Percentiles rank a stretch among this genome's conserved stretches.
These are phyloP conservation scores for Tigriopus japonicus DNA, from an alignment of 1,140 invertebrate species.

Conservation along the genomic window DNA sequence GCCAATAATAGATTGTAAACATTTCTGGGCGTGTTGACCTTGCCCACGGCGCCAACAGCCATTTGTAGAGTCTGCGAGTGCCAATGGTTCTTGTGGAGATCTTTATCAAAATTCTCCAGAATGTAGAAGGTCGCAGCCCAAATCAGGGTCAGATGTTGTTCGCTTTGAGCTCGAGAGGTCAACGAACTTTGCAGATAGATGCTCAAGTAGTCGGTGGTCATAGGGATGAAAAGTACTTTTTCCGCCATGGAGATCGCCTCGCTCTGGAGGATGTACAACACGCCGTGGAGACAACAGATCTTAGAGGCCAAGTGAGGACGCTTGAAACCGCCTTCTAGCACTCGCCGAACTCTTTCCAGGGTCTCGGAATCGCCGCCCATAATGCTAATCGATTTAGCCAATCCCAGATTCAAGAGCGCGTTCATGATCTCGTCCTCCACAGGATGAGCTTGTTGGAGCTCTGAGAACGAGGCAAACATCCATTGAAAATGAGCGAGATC, in stretches of 20 bases:
- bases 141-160: slow-evolving; percentile 41
- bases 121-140: slow-evolving; percentile 49
- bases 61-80: slow-evolving; percentile 18
- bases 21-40: slow-evolving; percentile 20
- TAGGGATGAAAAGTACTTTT: slow-evolving; percentile 39
- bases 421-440: slow-evolving; percentile 47
- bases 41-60: slow-evolving; percentile 17
- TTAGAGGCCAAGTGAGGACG: slow-evolving; percentile 42
- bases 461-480: slow-evolving; percentile 46
- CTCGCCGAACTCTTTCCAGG: slow-evolving; percentile 37
- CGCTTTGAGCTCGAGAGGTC: slow-evolving; percentile 32
- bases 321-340: slow-evolving; percentile 41
- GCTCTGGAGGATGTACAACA: slow-evolving; percentile 51
- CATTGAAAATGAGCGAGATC: slow-evolving; percentile 47
- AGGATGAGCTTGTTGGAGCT: slow-evolving; percentile 39
- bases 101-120: slow-evolving; percentile 30
- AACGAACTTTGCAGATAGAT: slow-evolving; percentile 34
- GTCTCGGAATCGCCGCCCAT: slow-evolving; percentile 25
- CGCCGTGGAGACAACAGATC: slow-evolving; percentile 46
- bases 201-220: slow-evolving; percentile 46
- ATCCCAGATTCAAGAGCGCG: slow-evolving; percentile 44
- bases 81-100: slow-evolving; percentile 19
- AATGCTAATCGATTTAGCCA: slow-evolving; percentile 46
- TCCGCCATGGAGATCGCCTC: slow-evolving; percentile 12
- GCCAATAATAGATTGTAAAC: slow-evolving; percentile 31